Percentiles rank a stretch among this genome's conserved stretches.
phyloP scores from a whole-genome alignment of 2,888 invertebrate genomes.

The Tromatobia lineatoria region DNA sequence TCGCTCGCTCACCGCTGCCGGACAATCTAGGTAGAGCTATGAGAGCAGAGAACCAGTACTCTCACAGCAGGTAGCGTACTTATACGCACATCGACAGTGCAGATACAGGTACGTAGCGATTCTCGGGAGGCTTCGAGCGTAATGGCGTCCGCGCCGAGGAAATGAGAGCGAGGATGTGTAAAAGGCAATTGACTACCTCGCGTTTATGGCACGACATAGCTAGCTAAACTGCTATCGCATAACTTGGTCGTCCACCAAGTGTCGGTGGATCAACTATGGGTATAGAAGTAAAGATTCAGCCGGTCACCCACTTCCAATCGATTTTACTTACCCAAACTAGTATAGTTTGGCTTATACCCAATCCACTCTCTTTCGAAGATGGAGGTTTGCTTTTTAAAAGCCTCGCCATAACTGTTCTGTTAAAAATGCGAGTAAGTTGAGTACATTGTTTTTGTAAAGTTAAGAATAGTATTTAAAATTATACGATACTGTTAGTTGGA shows the following conservation, averaged over 20 bases:
- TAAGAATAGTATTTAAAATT: too few relatives aligned
- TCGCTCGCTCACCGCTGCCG: constrained; percentile 52
- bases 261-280: not conserved
- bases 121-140: constrained; percentile 77
- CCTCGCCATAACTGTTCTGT: too few relatives aligned
- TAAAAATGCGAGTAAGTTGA: too few relatives aligned
- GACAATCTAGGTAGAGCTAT: constrained; percentile 48
- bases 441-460: too few relatives aligned
- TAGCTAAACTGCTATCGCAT: constrained; percentile 55
- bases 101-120: constrained; percentile 69
- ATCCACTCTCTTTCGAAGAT: not conserved
- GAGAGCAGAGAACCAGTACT: constrained; percentile 44
- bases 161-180: constrained; percentile 84
- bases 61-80: constrained; percentile 14
- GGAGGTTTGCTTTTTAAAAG: too few relatives aligned
- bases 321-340: not conserved
- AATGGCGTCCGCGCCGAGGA: constrained; percentile 77
- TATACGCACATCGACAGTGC: constrained; percentile 13
- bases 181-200: constrained; percentile 82
- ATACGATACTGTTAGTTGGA: too few relatives aligned
- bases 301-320: constrained; percentile 13
- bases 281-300: not conserved
- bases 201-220: constrained; percentile 81
- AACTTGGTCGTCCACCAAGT: constrained; percentile 57
- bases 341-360: not conserved